These are phyloP conservation scores for Apodemus agrarius DNA, from an alignment of 2,797 vertebrate species.

Conservation along the genomic window DNA sequence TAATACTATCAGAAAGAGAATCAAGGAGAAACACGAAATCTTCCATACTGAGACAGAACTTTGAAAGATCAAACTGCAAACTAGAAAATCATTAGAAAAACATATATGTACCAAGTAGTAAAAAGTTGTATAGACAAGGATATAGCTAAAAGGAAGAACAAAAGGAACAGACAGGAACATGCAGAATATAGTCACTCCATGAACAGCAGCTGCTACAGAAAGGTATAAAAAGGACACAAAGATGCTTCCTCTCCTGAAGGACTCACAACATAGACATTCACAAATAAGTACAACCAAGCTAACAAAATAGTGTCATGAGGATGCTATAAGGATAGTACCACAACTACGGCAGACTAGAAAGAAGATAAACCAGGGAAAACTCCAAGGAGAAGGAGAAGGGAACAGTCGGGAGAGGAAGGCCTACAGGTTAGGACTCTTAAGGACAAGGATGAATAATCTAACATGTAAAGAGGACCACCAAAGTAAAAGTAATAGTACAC, in stretches of 20 bases:
- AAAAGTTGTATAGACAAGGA: not conserved
- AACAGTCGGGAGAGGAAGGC: not conserved
- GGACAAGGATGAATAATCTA: not conserved
- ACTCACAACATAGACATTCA: not conserved
- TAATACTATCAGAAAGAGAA: conserved; percentile 35
- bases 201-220: not conserved
- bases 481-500: not conserved
- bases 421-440: conserved; percentile 29
- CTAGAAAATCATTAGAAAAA: conserved; percentile 25
- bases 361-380: not conserved
- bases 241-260: not conserved
- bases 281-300: conserved; percentile 43
- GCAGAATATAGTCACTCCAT: conserved; percentile 15
- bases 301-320: not conserved
- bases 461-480: not conserved
- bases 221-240: not conserved
- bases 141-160: not conserved
- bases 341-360: not conserved
- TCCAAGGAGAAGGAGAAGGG: not conserved
- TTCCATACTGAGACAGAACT: not conserved
- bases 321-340: conserved; percentile 11
- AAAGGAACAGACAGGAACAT: not conserved
- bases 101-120: not conserved
- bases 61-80: not conserved
- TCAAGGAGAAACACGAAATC: conserved; percentile 22